A percentile compares a stretch with the other conserved stretches of the same genome.
Evolutionary conservation across 2,888 invertebrate genomes (phyloP).

Genomic region (Cenopis cana): DNA sequence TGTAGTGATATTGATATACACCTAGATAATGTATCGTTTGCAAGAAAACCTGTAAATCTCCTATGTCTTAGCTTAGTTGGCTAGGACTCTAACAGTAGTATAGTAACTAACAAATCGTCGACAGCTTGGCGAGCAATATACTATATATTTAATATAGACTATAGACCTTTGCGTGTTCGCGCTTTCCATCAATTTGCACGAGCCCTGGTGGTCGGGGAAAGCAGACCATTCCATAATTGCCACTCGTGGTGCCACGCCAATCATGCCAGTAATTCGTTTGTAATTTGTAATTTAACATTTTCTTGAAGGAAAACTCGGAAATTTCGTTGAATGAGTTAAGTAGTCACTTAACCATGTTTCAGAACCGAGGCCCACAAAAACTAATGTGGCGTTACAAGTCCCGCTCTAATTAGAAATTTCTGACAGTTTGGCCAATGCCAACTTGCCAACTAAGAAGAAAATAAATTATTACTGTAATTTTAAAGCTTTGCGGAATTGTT

Average conservation of each 20-base stretch:
- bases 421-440: too few relatives aligned
- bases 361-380: background rate
- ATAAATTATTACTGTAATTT: too few relatives aligned
- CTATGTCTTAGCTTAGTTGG: background rate
- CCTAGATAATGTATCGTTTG: background rate
- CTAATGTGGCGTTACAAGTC: background rate
- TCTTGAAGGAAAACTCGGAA: slow-evolving; percentile 10
- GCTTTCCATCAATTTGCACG: slow-evolving; percentile 43
- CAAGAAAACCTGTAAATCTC: background rate
- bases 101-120: background rate
- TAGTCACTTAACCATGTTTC: background rate
- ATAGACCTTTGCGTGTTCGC: slow-evolving; percentile 38
- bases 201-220: slow-evolving; percentile 36
- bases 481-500: background rate
- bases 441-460: too few relatives aligned
- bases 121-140: background rate
- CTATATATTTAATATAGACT: slow-evolving; percentile 29
- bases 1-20: too few relatives aligned
- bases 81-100: background rate
- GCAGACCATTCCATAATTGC: slow-evolving; percentile 33
- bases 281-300: slow-evolving; percentile 13
- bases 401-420: background rate
- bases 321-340: slow-evolving; percentile 4
- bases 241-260: slow-evolving; percentile 24
- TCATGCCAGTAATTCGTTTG: slow-evolving; percentile 27